Conservation (phyloP, 2,888 invertebrate genomes). For the Nudaria mundana region DNA sequence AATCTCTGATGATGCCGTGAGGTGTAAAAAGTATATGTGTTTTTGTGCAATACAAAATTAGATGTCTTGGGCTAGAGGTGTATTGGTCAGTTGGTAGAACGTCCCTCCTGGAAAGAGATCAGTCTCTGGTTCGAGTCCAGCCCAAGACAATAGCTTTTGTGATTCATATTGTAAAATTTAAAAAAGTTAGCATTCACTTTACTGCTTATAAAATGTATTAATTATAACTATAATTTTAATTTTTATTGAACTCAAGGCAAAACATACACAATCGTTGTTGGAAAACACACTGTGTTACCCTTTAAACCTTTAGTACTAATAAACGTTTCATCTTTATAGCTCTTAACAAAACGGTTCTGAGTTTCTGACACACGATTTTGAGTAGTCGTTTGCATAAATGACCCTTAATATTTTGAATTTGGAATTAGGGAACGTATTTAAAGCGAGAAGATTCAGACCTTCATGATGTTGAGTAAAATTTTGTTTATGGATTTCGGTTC, state of each 20-base stretch:
- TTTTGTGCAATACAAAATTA: too few relatives aligned
- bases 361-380: slow-evolving; percentile 45
- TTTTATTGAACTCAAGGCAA: not conserved
- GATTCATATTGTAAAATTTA: too few relatives aligned
- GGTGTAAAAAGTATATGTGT: too few relatives aligned
- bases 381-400: slow-evolving; percentile 59
- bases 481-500: slow-evolving; percentile 35
- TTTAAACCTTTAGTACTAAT: slow-evolving; percentile 40
- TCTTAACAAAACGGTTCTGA: slow-evolving; percentile 45
- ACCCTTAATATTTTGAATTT: slow-evolving; percentile 55
- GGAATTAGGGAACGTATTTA: slow-evolving; percentile 44
- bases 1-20: too few relatives aligned
- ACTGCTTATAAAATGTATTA: too few relatives aligned
- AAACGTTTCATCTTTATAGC: slow-evolving; percentile 51
- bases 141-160: too few relatives aligned
- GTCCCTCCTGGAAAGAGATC: too few relatives aligned
- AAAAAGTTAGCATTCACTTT: too few relatives aligned
- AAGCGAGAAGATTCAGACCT: slow-evolving; percentile 52
- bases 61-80: too few relatives aligned
- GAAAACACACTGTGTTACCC: slow-evolving; percentile 28
- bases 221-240: not conserved
- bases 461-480: slow-evolving; percentile 36
- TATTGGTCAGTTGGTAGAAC: too few relatives aligned
- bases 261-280: slow-evolving; percentile 26
- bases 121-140: too few relatives aligned